A percentile compares a stretch with the other conserved stretches of the same genome.
phyloP scores from a whole-genome alignment of 2,113 vertebrate genomes.

The Muscicapa adusta region DNA sequence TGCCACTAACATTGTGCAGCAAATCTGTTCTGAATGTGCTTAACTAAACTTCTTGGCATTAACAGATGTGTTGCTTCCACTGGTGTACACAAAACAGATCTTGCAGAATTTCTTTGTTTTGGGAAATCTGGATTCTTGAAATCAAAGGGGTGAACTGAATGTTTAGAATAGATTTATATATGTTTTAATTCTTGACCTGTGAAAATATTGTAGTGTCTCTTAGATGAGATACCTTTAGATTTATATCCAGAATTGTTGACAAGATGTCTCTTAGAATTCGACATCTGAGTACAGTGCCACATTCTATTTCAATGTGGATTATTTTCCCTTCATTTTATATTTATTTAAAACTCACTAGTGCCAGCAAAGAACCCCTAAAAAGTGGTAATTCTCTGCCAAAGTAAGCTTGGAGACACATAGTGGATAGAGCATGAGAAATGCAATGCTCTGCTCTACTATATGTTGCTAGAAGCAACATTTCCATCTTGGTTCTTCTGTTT shows the following conservation, averaged over 20 bases:
- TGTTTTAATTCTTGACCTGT: not conserved
- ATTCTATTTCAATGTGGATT: not conserved
- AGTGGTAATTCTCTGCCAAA: not conserved
- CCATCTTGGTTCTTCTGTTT: not conserved
- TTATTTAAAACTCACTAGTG: not conserved
- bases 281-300: not conserved
- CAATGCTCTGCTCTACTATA: not conserved
- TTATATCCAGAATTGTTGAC: not conserved
- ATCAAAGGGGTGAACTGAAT: not conserved
- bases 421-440: not conserved
- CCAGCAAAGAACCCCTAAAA: not conserved
- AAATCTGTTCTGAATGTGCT: constrained; percentile 63
- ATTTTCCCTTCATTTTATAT: not conserved
- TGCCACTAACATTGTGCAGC: constrained; percentile 44
- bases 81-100: constrained; percentile 41
- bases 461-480: not conserved
- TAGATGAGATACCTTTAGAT: not conserved
- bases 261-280: not conserved
- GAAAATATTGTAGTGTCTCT: not conserved
- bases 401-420: not conserved
- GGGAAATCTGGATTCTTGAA: constrained; percentile 10
- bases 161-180: not conserved
- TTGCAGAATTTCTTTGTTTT: constrained; percentile 48
- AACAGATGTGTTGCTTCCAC: constrained; percentile 56
- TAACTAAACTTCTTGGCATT: constrained; percentile 57